Base-by-base conservation (phyloP, 2,113 vertebrate species). In the Xenopus tropicalis region DNA sequence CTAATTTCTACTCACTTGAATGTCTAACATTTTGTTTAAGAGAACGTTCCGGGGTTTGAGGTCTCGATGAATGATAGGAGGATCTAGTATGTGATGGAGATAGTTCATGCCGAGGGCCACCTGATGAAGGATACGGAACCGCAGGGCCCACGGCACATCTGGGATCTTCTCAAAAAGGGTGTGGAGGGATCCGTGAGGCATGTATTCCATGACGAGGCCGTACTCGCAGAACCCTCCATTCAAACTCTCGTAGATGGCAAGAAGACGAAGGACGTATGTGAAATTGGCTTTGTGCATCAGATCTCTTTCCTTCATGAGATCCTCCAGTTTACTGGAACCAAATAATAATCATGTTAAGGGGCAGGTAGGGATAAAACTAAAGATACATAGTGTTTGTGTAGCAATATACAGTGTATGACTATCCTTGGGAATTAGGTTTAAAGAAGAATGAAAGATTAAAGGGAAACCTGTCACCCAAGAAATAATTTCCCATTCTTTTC, bases 91-190 rank as follows among this genome's bases (percentile, higher is more conserved):
- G 17, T 66, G 71, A 21, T 75, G 72, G 58, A 75, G 72, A 52
- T 62, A 75, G 61, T 75, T 75, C 72, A 75, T 75, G 14, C 66
- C 66, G 6, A 75, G 22, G 12, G 20, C 72, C 23, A 75, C 72
- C 48, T 75, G 72, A 19, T 69, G 66, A 37, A 75, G 66, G 14
- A 75, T 75, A 57, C 68, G 72, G 44, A 75, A 75, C 25, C 25
- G 69, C n/a, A 75, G 10, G 3, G 66, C 57, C 72, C 72, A 75
- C 11, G 72, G 66, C 2, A 75, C 57, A 24, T 58, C 25, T 21
- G 29, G 12, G 12, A 58, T 14, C 11, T 43, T 37, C 0, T 75
- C 4, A 67, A 75, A 75, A 54, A 75, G 72, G 2, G 43, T 54
- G 20, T 21, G 48, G 24, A 75, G 46, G 5, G 72, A 75, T 19